Conservation (phyloP, 1,140 invertebrate genomes). For the Calephelis virginiensis region DNA sequence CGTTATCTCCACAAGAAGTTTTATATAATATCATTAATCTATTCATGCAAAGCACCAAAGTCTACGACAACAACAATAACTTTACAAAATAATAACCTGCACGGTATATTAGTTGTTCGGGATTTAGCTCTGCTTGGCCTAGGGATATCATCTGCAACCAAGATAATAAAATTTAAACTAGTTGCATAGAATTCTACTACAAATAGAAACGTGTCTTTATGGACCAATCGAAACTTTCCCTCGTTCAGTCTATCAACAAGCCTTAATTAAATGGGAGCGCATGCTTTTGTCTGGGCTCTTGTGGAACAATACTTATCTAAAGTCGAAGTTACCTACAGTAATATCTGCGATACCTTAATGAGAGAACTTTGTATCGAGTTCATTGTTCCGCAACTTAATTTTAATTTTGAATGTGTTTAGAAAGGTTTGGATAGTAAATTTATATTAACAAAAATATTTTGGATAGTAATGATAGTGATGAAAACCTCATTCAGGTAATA, state of each 20-base stretch:
- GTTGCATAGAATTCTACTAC: conserved; percentile 27
- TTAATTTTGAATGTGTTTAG: conserved; percentile 28
- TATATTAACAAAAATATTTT: background rate
- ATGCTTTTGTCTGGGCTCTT: conserved; percentile 69
- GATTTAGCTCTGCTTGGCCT: conserved; percentile 77
- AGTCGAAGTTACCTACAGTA: conserved; percentile 69
- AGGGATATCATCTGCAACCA: conserved; percentile 75
- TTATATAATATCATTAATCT: background rate
- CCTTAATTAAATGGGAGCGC: conserved; percentile 71
- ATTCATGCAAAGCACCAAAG: conserved; percentile 2
- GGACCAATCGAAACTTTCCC: conserved; percentile 47
- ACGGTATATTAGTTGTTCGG: conserved; percentile 73
- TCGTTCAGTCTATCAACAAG: conserved; percentile 49
- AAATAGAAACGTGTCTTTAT: conserved; percentile 38
- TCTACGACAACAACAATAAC: conserved; percentile 21
- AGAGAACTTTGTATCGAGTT: conserved; percentile 75
- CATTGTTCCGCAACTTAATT: conserved; percentile 55
- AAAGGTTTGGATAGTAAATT: too few species aligned
- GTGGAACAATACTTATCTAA: conserved; percentile 71
- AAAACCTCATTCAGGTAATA: conserved; percentile 39
- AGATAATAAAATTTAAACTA: conserved; percentile 51
- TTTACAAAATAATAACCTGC: conserved; percentile 59
- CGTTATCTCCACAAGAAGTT: too few species aligned
- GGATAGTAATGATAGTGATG: conserved; percentile 2
- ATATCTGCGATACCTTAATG: conserved; percentile 76